These are phyloP conservation scores for Limnephilus rhombicus DNA, from an alignment of 2,888 invertebrate genomes.

Conservation along the genomic window DNA sequence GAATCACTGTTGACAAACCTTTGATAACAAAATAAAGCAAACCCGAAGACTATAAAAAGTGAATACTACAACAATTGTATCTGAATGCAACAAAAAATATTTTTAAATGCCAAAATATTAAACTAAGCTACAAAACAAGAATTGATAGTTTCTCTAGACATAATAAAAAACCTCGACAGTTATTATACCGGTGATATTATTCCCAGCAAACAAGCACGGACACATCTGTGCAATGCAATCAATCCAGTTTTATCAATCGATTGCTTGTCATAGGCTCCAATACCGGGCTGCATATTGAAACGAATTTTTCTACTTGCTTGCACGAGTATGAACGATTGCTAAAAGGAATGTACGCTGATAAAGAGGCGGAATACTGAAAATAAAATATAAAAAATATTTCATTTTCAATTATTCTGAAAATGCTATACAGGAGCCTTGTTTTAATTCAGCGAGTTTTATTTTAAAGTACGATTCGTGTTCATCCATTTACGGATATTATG, in stretches of 20 bases:
- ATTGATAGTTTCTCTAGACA: no score
- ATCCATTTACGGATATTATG: no score
- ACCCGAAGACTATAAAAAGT: no score
- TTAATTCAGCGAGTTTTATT: background rate
- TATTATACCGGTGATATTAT: background rate
- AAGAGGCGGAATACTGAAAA: background rate
- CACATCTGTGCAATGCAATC: constrained; percentile 13
- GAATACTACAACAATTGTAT: no score
- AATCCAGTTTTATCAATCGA: background rate
- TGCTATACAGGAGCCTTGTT: background rate
- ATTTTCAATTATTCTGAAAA: background rate
- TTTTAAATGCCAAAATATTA: no score
- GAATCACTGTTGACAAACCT: no score
- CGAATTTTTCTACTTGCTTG: background rate
- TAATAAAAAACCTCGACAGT: background rate
- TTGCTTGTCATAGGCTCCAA: constrained; percentile 3
- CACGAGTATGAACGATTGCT: background rate
- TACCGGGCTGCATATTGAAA: constrained; percentile 10
- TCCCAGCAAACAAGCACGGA: background rate
- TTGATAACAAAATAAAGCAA: no score
- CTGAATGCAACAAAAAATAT: no score
- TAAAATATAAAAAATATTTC: background rate
- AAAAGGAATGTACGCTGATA: background rate
- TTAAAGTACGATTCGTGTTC: no score
- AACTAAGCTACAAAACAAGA: no score